Percentiles rank a stretch among this genome's conserved stretches.
phyloP scores from a whole-genome alignment of 2,797 vertebrate species.

The Artibeus jamaicensis region DNA sequence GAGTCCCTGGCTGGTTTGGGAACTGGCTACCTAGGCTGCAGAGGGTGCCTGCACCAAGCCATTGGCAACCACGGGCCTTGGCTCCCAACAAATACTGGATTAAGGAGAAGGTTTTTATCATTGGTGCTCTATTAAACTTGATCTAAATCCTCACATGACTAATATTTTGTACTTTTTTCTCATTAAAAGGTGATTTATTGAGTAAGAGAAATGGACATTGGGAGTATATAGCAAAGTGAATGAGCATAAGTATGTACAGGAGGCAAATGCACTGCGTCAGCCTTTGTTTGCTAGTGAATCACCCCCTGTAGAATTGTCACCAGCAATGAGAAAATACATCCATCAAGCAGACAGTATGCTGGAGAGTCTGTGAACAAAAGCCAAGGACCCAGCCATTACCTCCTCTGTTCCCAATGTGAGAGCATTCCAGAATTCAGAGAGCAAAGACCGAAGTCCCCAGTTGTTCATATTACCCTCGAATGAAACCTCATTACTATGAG shows the following conservation, averaged over 20 bases:
- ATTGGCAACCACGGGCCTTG: background rate
- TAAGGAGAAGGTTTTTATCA: constrained; percentile 22
- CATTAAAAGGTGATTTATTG: constrained; percentile 57
- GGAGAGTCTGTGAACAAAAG: constrained; percentile 1
- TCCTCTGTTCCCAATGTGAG: background rate
- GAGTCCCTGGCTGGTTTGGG: background rate
- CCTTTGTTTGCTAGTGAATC: background rate
- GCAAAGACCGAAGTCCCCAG: constrained; percentile 14
- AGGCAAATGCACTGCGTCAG: background rate
- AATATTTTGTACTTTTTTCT: constrained; percentile 57
- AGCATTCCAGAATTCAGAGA: background rate
- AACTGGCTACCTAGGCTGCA: background rate
- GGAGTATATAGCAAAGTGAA: constrained; percentile 22
- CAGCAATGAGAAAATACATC: constrained; percentile 48
- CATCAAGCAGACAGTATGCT: background rate
- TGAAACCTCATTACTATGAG: constrained; percentile 27
- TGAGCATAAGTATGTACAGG: background rate
- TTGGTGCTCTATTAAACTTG: constrained; percentile 61
- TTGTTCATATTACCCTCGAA: background rate
- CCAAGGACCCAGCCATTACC: constrained; percentile 6
- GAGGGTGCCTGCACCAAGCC: background rate
- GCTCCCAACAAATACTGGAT: constrained; percentile 19
- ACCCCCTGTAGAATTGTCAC: constrained; percentile 13
- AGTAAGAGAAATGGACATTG: background rate
- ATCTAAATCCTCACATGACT: constrained; percentile 60